These are phyloP conservation scores for Callosobruchus maculatus DNA, from an alignment of 2,888 invertebrate species.

Conservation along the genomic window DNA sequence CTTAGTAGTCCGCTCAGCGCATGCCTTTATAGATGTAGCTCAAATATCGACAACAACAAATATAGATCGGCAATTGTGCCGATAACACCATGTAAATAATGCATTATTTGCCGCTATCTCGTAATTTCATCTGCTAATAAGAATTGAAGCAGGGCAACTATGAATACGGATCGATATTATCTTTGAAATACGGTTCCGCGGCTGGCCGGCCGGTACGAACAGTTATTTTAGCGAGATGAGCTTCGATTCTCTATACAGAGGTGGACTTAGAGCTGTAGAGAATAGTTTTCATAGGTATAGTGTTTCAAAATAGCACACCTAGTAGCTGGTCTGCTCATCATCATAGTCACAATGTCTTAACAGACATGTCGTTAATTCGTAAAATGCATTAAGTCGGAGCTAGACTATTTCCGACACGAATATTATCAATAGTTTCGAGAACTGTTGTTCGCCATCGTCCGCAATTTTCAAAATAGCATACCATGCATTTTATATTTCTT, in stretches of 20 bases:
- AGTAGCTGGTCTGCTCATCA: too few relatives aligned
- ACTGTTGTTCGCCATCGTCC: too few relatives aligned
- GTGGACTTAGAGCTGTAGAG: conserved; percentile 4
- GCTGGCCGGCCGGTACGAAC: not conserved
- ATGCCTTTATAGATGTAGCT: not conserved
- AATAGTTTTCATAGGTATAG: not conserved
- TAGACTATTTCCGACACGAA: too few relatives aligned
- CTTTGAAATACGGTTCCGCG: not conserved
- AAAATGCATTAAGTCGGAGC: too few relatives aligned
- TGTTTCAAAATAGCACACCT: too few relatives aligned
- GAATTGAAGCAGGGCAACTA: not conserved
- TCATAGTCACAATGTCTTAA: too few relatives aligned
- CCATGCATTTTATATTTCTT: too few relatives aligned
- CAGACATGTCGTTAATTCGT: too few relatives aligned
- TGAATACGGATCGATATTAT: not conserved
- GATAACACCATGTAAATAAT: not conserved
- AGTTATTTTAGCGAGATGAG: not conserved
- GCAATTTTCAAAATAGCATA: too few relatives aligned
- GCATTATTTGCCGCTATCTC: not conserved
- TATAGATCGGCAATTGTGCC: not conserved
- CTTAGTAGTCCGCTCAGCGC: not conserved
- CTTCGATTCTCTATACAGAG: not conserved
- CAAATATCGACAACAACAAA: not conserved
- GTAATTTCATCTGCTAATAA: not conserved
- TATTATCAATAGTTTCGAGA: too few relatives aligned